Evolutionary conservation across 2,113 vertebrate species (phyloP), one percentile per base, ranked within the genome.

Genomic region (Grallaria varia): DNA sequence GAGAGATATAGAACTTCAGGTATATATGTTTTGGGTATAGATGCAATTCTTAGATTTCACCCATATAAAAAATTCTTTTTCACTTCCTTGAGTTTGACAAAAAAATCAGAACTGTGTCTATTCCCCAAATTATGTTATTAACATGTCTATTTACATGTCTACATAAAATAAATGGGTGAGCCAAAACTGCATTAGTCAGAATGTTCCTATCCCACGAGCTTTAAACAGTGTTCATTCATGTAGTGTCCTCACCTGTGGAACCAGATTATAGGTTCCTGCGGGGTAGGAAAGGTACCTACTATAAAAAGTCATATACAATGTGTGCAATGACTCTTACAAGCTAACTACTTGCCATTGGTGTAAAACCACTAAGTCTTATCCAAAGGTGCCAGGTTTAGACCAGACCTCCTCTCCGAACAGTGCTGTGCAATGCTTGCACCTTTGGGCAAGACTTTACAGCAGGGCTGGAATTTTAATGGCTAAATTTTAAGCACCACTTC

Each of bases 1-100:
- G 0, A 33, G 0, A 33, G 7, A 37, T 6, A 52, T 21, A 37
- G 12, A 42, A 10, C 31, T 1, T 7, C 4, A 39, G 8, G n/a
- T 21, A 28, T 2, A 0, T 30, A 30, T 3, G 6, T 28, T 84
- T 24, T 39, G 22, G 19, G 28, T 44, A 42, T 6, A 60, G n/a
- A 4, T 40, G 6, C 21, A 49, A 35, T 40, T 73, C 58, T 85
- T 47, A 45, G 20, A 49, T 24, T 68, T 66, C 40, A 69, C 17
- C 21, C 33, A 16, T 13, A 35, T 5, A 8, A 14, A 76, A 69
- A 91, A 10, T 15, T 58, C 42, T 79, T 68, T 47, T 73, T 40
- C 39, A 52, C 14, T 88, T 85, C 17, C 8, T 5, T 1, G 4
- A 59, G 13, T 49, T 3, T 56, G 40, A 74, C 5, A 37, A 69